Evolutionary conservation across 2,888 invertebrate genomes (phyloP).

Genomic region (Napeogenes inachia): DNA sequence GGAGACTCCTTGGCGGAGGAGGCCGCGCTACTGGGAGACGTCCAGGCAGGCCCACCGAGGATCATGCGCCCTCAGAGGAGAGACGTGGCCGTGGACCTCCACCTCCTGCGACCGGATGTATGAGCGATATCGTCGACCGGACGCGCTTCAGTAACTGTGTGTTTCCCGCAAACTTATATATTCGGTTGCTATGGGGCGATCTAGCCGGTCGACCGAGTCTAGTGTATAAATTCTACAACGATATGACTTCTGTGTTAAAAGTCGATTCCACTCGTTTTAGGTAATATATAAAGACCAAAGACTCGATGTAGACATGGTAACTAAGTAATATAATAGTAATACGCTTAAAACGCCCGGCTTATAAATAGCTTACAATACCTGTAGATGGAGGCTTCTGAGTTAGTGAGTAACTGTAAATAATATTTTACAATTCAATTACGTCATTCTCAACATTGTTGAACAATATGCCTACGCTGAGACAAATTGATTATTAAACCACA

Average conservation of each 20-base stretch:
- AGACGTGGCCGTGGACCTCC: conserved; percentile 70
- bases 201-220: conserved; percentile 37
- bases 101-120: conserved; percentile 67
- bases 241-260: conserved; percentile 46
- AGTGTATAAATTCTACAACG: conserved; percentile 59
- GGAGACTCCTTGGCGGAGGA: conserved; percentile 74
- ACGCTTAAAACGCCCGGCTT: conserved; percentile 45
- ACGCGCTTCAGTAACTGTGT: background rate
- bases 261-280: conserved; percentile 46
- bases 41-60: conserved; percentile 44
- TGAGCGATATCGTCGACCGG: conserved; percentile 35
- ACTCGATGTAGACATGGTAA: conserved; percentile 41
- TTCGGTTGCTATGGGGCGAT: conserved; percentile 17
- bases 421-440: conserved; percentile 2
- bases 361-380: conserved; percentile 33
- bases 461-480: background rate
- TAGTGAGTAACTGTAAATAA: conserved; percentile 33
- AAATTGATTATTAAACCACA: conserved; percentile 3
- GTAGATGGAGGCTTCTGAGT: conserved; percentile 34
- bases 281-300: conserved; percentile 43
- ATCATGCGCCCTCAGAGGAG: conserved; percentile 57
- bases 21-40: conserved; percentile 62
- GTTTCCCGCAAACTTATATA: background rate
- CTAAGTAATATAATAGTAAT: conserved; percentile 39
- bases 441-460: no score